Percentiles rank a stretch among this genome's conserved stretches.
Evolutionary conservation across 2,113 vertebrate species (phyloP).

Genomic region (Nyctereutes procyonoides): DNA sequence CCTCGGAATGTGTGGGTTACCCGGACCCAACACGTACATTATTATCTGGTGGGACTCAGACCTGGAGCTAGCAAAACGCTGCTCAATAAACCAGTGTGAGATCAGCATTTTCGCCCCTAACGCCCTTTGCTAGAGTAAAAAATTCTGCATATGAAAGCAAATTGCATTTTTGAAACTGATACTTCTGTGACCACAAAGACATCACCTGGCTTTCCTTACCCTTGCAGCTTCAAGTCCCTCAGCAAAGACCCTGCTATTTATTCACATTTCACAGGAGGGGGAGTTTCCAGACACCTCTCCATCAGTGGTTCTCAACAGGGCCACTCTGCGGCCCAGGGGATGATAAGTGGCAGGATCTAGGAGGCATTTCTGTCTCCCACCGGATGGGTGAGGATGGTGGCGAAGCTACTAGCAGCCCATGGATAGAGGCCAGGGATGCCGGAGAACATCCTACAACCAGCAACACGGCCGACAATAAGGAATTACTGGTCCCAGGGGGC

Average conservation of each 20-base stretch:
- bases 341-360: no score
- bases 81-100: not conserved
- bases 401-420: rapidly evolving
- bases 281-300: not conserved
- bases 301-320: not conserved
- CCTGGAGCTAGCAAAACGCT: slow-evolving; percentile 45
- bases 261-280: not conserved
- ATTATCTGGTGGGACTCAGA: not conserved
- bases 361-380: not conserved
- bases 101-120: slow-evolving; percentile 60
- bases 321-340: not conserved
- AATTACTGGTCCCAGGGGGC: not conserved
- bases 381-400: not conserved
- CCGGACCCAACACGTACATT: not conserved
- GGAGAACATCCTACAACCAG: rapidly evolving
- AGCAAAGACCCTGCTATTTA: not conserved
- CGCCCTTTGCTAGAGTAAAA: slow-evolving; percentile 69
- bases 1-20: not conserved
- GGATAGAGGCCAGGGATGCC: not conserved
- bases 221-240: not conserved
- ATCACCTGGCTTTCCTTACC: not conserved
- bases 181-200: not conserved
- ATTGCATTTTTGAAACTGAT: slow-evolving; percentile 57
- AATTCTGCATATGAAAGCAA: slow-evolving; percentile 68
- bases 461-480: rapidly evolving